Evolutionary conservation across 2,113 vertebrate genomes (phyloP), one percentile per base, ranked within the genome.

Genomic region (Aleadryas rufinucha): DNA sequence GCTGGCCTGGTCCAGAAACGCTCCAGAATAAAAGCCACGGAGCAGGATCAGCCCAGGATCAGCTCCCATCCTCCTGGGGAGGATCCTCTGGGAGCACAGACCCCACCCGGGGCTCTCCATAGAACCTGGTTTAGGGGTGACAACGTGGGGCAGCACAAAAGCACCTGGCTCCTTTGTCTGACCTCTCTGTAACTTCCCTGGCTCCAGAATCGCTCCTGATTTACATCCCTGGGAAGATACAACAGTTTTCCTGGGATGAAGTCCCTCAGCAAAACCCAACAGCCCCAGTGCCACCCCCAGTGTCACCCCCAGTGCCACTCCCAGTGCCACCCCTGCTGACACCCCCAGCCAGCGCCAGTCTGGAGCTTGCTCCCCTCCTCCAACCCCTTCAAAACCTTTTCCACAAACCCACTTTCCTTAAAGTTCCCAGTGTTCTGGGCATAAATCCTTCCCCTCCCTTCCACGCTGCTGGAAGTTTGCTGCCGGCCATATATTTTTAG

Each of bases 211-310:
- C 12, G 26, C 16, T 44, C 70, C 61, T 22, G 33, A 52, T 47
- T 64, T n/a, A 21, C 49, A 30, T 2, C 53, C 30, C 65, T 3
- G 1, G 17, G n/a, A 41, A 28, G 22, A 17, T 0, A 10, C 0
- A 1, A 35, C 16, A 37, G 4, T 1, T 22, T 27, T 31, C 19
- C 68, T 50, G 24, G 54, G 41, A n/a, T 50, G 37, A 61, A n/a
- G 0, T 17, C n/a, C 77, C 50, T 52, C 72, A 79, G 41, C 37
- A 59, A 65, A 84, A 28, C 13, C 31, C 72, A n/a, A 5, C 52
- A 41, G 7, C 44, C 18, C 56, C 77, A 53, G 35, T 0, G 3
- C 30, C 24, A 10, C 14, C 56, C 33, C 7, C 16, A 16, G 22
- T 9, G 12, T 12, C 47, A 24, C 47, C 47, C 20, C 54, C 77